These are phyloP conservation scores for Zaprionus ghesquierei DNA, from an alignment of 1,140 invertebrate species.

Conservation along the genomic window DNA sequence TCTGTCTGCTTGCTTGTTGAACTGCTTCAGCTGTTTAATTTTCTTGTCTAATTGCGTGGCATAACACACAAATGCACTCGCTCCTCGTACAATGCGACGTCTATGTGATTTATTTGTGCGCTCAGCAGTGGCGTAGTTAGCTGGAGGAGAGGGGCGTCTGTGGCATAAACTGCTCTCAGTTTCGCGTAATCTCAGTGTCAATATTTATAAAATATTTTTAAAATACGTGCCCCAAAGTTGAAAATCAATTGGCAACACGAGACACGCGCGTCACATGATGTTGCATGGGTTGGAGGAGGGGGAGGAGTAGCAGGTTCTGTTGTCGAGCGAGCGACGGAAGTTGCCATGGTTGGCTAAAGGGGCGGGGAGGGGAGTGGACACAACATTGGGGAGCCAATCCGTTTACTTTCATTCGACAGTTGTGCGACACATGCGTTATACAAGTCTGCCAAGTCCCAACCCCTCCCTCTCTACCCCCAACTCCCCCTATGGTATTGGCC, in stretches of 20 bases:
- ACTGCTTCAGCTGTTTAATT: slow-evolving; percentile 48
- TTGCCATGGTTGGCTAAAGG: background rate
- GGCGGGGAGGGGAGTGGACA: slow-evolving; percentile 13
- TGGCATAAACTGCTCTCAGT: slow-evolving; percentile 12
- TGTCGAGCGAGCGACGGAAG: background rate
- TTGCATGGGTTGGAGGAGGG: background rate
- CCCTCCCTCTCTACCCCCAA: background rate
- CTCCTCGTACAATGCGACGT: slow-evolving; percentile 38
- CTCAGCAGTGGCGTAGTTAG: background rate
- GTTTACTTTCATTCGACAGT: slow-evolving; percentile 75
- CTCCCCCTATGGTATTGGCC: background rate
- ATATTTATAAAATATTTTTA: slow-evolving; percentile 80
- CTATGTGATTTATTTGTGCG: slow-evolving; percentile 71
- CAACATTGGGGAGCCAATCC: slow-evolving; percentile 71
- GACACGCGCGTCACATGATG: slow-evolving; percentile 53
- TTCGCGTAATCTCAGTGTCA: slow-evolving; percentile 57
- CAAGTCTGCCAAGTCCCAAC: background rate
- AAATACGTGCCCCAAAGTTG: slow-evolving; percentile 71
- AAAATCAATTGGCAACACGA: slow-evolving; percentile 67
- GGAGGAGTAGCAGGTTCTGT: background rate
- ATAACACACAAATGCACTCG: slow-evolving; percentile 28
- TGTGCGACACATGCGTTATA: slow-evolving; percentile 73
- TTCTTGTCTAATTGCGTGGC: slow-evolving; percentile 67
- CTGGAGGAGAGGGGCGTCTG: background rate
- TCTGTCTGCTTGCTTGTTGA: background rate